Conservation (phyloP, 2,888 invertebrate genomes). For the Geophilus truncorum region DNA sequence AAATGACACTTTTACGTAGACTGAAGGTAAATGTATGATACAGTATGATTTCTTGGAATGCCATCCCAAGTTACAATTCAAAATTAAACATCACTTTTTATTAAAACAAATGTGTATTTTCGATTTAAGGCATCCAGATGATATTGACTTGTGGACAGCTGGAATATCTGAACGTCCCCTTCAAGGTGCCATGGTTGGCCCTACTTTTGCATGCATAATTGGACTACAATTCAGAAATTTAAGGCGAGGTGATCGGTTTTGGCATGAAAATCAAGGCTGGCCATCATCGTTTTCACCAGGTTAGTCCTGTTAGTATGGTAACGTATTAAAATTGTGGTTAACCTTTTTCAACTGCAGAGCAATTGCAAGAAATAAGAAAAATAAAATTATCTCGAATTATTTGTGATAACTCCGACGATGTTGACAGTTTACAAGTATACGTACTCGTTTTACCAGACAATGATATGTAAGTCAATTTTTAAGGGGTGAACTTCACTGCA, state of each 20-base stretch:
- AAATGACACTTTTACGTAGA: no score
- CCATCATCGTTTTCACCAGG: slow-evolving; percentile 39
- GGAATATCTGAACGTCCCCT: slow-evolving; percentile 43
- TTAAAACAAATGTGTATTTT: neutral
- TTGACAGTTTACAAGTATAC: slow-evolving; percentile 38
- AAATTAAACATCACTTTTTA: no score
- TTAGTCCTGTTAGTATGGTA: slow-evolving; percentile 20
- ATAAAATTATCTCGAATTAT: slow-evolving; percentile 37
- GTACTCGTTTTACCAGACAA: slow-evolving; percentile 38
- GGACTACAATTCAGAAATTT: slow-evolving; percentile 43
- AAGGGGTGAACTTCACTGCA: neutral
- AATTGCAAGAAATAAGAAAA: slow-evolving; percentile 39
- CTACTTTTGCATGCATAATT: slow-evolving; percentile 45
- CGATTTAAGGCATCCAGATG: slow-evolving; percentile 36
- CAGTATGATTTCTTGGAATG: no score
- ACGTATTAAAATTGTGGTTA: neutral
- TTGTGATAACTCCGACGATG: slow-evolving; percentile 39
- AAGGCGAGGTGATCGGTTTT: slow-evolving; percentile 39
- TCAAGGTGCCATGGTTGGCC: slow-evolving; percentile 44
- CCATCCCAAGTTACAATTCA: no score
- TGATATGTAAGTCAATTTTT: slow-evolving; percentile 35
- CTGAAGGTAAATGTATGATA: no score
- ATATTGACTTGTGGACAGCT: slow-evolving; percentile 44
- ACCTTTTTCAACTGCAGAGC: slow-evolving; percentile 32
- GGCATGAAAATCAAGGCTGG: slow-evolving; percentile 38